Base-by-base conservation (phyloP, 2,113 vertebrate genomes). In the Phasianus colchicus region DNA sequence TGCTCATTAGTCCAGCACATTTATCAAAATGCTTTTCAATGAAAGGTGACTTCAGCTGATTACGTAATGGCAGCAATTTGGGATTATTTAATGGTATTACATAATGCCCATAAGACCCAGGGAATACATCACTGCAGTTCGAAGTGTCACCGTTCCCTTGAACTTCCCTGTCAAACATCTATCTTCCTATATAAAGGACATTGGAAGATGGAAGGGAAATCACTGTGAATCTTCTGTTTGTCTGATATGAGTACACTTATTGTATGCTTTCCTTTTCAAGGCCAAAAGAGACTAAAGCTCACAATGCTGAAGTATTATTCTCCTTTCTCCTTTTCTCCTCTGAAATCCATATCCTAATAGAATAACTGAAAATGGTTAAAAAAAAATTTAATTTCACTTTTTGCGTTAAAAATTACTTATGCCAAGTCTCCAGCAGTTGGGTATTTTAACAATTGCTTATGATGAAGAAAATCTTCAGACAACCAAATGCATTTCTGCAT, bases 31-130 rank as follows among this genome's bases (percentile, higher is more conserved):
- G 1, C 25, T 36, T n/a, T 65, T 72, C 2, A 3, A 36, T 40
- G 20, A 65, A 85, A 61, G 12, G 7, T 57, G 42, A 58, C 34
- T 77, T 30, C 25, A 84, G 6, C 1, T 32, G 10, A 75, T 74
- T 38, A 47, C 0, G 0, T 43, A 83, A 85, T n/a, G 32, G 25
- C 61, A 89, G 29, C 60, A 72, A 45, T 10, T 84, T 45, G 64
- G 17, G 24, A 45, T 64, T 91, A 71, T 45, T 94, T 82, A 75
- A 60, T 6, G 12, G 19, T 21, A 87, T 72, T 87, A 86, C 14
- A 9, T 52, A 71, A 67, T 40, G 0, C 0, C 10, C 55, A 22
- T 19, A 71, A 8, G 22, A 64, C 40, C 55, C 0, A 47, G 3
- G 29, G n/a, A 71, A 84, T 17, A 61, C 5, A 74, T 55, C 27